Evolutionary conservation across 2,888 invertebrate species (phyloP), one percentile per base, ranked within the genome.

Genomic region (Sinhomidia bicolor): DNA sequence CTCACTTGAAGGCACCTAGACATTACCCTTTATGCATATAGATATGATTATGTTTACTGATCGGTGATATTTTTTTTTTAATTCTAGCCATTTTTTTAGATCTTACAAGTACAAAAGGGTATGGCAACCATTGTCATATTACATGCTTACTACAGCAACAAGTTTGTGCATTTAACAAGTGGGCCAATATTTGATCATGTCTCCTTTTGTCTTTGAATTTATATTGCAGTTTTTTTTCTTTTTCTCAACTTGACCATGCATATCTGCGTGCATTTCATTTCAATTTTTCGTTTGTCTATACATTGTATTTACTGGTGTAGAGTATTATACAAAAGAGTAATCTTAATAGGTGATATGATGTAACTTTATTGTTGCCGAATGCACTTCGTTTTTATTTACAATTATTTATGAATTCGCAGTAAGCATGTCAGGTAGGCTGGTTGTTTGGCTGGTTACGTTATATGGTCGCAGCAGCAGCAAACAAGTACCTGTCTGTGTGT

Each of bases 311-410:
- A 12, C n/a, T n/a, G n/a, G n/a, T n/a, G n/a, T n/a, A n/a, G n/a
- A n/a, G n/a, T n/a, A n/a, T n/a, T n/a, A n/a, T n/a, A n/a, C 47
- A 51, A n/a, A 51, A 76, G 9, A 29, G 17, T 68, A 68, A 68
- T 68, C 20, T 60, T 5, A 74, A 51, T 32, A 32, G 10, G 6
- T 65, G 32, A 65, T 51, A 54, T 76, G 76, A 76, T 76, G 29
- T 51, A 76, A 76, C 32, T 51, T 76, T 76, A 76, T 76, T 76
- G n/a, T 7, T 36, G 41, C 68, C 68, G 76, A 74, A 76, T 54
- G 51, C 76, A 76, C 51, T 51, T 76, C 71, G 36, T 36, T 36
- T 36, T 71, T 71, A n/a, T 32, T 36, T 32, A 7, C 36, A 3
- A 41, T 74, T 47, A 74, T 74, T 74, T 54, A 76, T 76, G 76